Evolutionary conservation across 1,140 invertebrate genomes (phyloP), one percentile per base, ranked within the genome.

Genomic region (Anagrus nilaparvatae): DNA sequence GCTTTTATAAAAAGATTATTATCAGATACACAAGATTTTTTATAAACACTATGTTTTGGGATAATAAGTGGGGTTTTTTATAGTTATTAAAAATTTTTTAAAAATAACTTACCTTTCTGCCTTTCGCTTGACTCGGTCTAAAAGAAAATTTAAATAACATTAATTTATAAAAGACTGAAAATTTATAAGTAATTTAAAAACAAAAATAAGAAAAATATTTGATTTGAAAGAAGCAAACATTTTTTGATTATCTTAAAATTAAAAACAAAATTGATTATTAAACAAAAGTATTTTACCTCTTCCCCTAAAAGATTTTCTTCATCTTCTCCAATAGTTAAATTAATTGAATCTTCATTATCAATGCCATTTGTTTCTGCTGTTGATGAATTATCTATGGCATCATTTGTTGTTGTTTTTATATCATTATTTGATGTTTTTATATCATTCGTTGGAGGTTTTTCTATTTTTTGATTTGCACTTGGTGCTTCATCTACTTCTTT

Each of bases 251-350:
- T n/a, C n/a, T n/a, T n/a, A n/a, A n/a, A n/a, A n/a, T n/a, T n/a
- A n/a, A n/a, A n/a, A n/a, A n/a, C n/a, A n/a, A n/a, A n/a, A n/a
- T n/a, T n/a, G n/a, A n/a, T n/a, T n/a, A n/a, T n/a, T n/a, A n/a
- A n/a, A n/a, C n/a, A n/a, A n/a, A n/a, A n/a, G n/a, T n/a, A n/a
- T n/a, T n/a, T n/a, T 65, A 75, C 80, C 76, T 85, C 82, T 64
- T 84, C 82, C 51, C 77, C 80, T 40, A 86, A 73, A 29, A 86
- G 68, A 67, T 78, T 77, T 55, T 78, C 75, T 53, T 85, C 83
- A 64, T 86, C 84, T 65, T 86, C 83, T 28, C 79, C 82, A 56
- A 86, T 78, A 43, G 82, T 84, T 41, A 87, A 66, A 61, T 84
- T 84, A 30, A 86, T 84, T 14, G 82, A 84, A 65, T 85, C 82